Evolutionary conservation across 1,140 invertebrate genomes (phyloP), one percentile per base, ranked within the genome.

Genomic region (Trichonephila clavipes): DNA sequence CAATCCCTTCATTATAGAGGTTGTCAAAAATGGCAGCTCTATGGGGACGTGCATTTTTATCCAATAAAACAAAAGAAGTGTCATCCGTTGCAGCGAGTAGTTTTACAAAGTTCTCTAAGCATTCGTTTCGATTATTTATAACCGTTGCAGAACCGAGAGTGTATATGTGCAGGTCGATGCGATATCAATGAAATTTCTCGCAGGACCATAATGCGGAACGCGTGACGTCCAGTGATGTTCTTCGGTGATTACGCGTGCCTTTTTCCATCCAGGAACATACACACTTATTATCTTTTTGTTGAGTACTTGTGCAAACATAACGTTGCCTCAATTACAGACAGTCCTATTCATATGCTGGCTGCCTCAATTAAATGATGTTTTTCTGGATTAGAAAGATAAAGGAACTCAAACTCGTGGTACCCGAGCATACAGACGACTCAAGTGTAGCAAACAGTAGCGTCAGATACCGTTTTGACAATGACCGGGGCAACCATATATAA

Each of bases 401-500:
- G 24, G 72, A 81, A 34, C 82, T 1, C 28, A 28, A 28, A 28
- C 28, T 28, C 28, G 28, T 28, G 28, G 28, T 28, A 28, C 28
- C 28, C 24, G 14, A 44, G 21, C 59, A 2, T 87, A 24, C 24
- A 87, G 24, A 16, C 40, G 24, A 34, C 34, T 16, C 24, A 34
- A 34, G 28, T 81, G 72, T 81, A 81, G 14, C n/a, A 7, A 7
- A 5, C 24, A 81, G 72, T 81, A 81, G 72, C 10, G 6, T 4
- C 58, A 87, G 58, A 87, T 87, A 62, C 64, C 7, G 85, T 34
- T 24, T 87, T 64, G 12, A 6, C 85, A 87, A 64, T 87, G 59
- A n/a, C n/a, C 21, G 58, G 1, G 6, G 59, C 61, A 87, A 64
- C 59, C 85, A 87, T 64, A 87, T 24, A 87, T 62, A 24, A 64